These are phyloP conservation scores for Radopholus similis DNA, from an alignment of 1,140 invertebrate genomes.

Conservation along the genomic window DNA sequence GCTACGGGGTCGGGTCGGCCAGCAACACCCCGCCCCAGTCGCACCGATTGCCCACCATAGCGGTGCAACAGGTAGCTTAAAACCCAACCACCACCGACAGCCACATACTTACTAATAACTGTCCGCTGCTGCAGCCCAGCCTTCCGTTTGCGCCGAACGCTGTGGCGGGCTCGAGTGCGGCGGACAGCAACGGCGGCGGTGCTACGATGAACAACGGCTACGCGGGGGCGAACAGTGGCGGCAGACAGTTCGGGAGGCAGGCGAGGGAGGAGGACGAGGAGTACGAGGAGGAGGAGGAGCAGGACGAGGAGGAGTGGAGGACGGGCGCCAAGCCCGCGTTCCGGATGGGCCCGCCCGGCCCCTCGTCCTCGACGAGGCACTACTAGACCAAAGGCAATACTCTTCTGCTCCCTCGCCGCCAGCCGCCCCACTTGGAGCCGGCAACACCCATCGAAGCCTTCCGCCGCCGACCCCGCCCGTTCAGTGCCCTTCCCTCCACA, in stretches of 20 bases:
- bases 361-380: too few species aligned
- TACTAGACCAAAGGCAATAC: too few species aligned
- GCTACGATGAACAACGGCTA: neutral
- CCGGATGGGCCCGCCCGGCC: too few species aligned
- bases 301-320: neutral
- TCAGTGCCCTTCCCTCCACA: too few species aligned
- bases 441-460: too few species aligned
- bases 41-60: conserved; percentile 24
- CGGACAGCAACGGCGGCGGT: neutral
- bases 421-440: too few species aligned
- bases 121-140: neutral
- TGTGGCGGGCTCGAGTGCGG: neutral
- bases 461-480: too few species aligned
- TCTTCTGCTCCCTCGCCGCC: too few species aligned
- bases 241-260: neutral
- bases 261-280: neutral
- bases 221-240: neutral
- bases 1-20: neutral
- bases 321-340: neutral
- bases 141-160: neutral
- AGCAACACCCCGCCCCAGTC: conserved; percentile 14
- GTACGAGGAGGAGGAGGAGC: neutral
- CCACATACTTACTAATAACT: neutral
- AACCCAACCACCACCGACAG: neutral
- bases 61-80: conserved; percentile 20